Evolutionary conservation across 2,888 invertebrate species (phyloP).

Genomic region (Perdita meconis): DNA sequence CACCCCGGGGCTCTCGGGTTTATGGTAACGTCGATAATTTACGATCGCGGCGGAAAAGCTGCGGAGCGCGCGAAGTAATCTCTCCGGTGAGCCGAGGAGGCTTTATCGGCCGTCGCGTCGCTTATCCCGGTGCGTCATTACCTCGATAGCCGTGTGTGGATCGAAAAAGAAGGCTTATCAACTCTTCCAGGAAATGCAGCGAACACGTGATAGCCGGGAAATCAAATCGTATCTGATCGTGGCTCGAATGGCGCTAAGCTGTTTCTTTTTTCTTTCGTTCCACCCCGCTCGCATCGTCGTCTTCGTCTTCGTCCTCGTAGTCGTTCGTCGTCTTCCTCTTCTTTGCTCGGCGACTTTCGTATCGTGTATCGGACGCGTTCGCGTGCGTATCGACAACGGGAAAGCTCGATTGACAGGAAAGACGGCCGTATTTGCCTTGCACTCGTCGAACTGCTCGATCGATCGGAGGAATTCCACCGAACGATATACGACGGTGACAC

Average conservation of each 20-base stretch:
- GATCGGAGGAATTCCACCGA: conserved; percentile 16
- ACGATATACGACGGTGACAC: conserved; percentile 5
- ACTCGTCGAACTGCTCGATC: conserved; percentile 28
- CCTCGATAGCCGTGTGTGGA: conserved; percentile 51
- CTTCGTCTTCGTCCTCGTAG: neutral
- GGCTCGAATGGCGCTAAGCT: conserved; percentile 32
- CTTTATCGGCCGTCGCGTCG: conserved; percentile 61
- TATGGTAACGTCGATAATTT: conserved; percentile 55
- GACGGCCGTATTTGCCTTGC: conserved; percentile 32
- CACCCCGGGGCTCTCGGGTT: conserved; percentile 12
- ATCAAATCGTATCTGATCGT: conserved; percentile 53
- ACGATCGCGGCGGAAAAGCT: conserved; percentile 50
- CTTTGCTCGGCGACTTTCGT: neutral
- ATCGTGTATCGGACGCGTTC: conserved; percentile 16
- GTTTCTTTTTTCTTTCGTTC: conserved; percentile 1
- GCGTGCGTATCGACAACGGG: conserved; percentile 7
- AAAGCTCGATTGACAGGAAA: conserved; percentile 26
- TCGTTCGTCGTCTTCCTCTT: neutral
- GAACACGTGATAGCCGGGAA: conserved; percentile 46
- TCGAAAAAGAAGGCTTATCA: conserved; percentile 59
- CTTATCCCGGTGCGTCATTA: conserved; percentile 64
- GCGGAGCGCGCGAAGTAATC: conserved; percentile 40
- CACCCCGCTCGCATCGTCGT: neutral
- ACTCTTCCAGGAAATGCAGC: conserved; percentile 60
- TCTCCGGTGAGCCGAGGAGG: conserved; percentile 36